A percentile compares a stretch with the other conserved stretches of the same genome.
phyloP scores from a whole-genome alignment of 2,888 invertebrate species.

The Masnerella sp. region DNA sequence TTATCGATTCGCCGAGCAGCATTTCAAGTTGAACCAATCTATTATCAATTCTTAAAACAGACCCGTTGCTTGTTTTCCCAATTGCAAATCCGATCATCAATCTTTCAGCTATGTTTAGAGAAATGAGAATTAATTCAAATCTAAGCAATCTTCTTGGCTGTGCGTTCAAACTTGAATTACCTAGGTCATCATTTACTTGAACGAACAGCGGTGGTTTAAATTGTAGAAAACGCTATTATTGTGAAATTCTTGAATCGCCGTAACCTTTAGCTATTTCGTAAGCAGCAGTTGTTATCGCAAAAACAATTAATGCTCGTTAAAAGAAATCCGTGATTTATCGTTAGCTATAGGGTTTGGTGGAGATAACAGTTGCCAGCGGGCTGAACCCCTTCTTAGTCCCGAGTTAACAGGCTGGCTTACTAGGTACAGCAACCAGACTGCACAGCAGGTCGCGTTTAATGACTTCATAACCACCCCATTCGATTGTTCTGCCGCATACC shows the following conservation, averaged over 20 bases:
- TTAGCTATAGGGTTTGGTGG: constrained; percentile 66
- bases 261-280: constrained; percentile 56
- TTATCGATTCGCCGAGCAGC: too few species aligned
- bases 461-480: constrained; percentile 64
- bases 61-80: constrained; percentile 30
- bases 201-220: constrained; percentile 50
- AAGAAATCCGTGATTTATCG: constrained; percentile 77
- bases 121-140: constrained; percentile 58
- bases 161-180: constrained; percentile 59
- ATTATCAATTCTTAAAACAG: constrained; percentile 2
- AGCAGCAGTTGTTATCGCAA: constrained; percentile 72
- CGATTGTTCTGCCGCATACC: constrained; percentile 53
- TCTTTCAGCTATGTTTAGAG: constrained; percentile 40
- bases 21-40: background rate
- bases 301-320: constrained; percentile 78
- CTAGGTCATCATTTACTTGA: constrained; percentile 52
- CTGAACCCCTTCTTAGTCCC: constrained; percentile 68
- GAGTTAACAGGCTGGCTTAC: constrained; percentile 68
- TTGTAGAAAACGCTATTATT: constrained; percentile 56
- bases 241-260: constrained; percentile 61
- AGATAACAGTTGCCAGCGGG: constrained; percentile 71
- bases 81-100: constrained; percentile 53
- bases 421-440: constrained; percentile 61
- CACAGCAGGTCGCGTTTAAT: constrained; percentile 62
- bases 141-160: constrained; percentile 54